Evolutionary conservation across 2,113 vertebrate genomes (phyloP).

Genomic region (Centrocercus urophasianus): DNA sequence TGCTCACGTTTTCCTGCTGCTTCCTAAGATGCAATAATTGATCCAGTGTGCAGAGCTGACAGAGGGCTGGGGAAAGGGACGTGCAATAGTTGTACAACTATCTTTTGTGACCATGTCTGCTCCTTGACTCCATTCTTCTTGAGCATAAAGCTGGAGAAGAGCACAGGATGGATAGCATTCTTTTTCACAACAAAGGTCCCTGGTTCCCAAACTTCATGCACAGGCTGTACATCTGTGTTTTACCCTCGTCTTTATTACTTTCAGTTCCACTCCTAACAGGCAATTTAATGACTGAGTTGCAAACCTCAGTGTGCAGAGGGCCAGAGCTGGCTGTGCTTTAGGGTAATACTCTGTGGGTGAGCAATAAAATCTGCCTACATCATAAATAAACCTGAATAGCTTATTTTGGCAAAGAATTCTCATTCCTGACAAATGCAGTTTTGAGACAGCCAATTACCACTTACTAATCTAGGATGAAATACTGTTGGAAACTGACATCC

Average conservation of each 20-base stretch:
- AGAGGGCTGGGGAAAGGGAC: background rate
- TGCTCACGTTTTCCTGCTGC: background rate
- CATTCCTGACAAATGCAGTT: slow-evolving; percentile 34
- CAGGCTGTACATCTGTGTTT: background rate
- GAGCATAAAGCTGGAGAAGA: background rate
- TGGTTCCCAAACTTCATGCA: background rate
- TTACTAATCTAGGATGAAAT: slow-evolving; percentile 10
- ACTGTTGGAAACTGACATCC: background rate
- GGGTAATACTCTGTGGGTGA: background rate
- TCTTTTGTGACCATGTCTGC: background rate
- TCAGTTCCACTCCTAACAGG: background rate
- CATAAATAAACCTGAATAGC: background rate
- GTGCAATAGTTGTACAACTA: background rate
- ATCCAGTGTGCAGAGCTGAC: background rate
- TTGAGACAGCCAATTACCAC: slow-evolving; percentile 7
- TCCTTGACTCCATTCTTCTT: background rate
- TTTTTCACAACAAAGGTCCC: background rate
- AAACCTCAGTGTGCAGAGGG: background rate
- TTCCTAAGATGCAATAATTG: background rate
- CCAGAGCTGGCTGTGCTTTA: background rate
- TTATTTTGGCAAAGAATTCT: slow-evolving; percentile 55
- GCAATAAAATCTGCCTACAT: background rate
- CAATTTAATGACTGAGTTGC: background rate
- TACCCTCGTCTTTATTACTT: background rate
- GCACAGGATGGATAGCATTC: background rate